A percentile compares a stretch with the other conserved stretches of the same genome.
These are phyloP conservation scores for Falco novaeseelandiae DNA, from an alignment of 2,797 vertebrate species.

Conservation along the genomic window DNA sequence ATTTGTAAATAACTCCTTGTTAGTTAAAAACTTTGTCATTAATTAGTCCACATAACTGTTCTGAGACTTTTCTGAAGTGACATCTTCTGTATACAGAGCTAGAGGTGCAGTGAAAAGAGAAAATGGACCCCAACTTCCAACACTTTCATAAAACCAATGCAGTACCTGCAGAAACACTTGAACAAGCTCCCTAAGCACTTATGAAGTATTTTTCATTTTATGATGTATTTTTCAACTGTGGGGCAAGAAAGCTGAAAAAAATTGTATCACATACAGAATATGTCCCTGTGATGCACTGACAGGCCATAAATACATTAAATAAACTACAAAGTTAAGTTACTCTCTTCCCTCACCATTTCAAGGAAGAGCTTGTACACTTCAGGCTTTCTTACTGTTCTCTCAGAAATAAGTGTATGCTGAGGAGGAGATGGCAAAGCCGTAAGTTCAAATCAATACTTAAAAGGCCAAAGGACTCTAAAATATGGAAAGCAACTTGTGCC, in stretches of 20 bases:
- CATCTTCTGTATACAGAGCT: not conserved
- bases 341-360: not conserved
- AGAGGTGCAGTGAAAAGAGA: not conserved
- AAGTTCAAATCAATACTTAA: not conserved
- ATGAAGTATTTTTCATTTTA: too few relatives aligned
- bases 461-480: not conserved
- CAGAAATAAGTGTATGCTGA: not conserved
- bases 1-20: not conserved
- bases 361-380: not conserved
- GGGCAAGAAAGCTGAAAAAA: not conserved
- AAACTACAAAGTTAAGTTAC: not conserved
- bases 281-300: not conserved
- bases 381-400: not conserved
- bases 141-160: not conserved
- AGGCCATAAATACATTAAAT: not conserved
- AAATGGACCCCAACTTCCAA: not conserved
- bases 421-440: not conserved
- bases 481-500: accelerated
- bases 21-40: not conserved
- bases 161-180: not conserved
- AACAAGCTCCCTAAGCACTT: not conserved
- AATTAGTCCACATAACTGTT: not conserved
- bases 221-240: not conserved
- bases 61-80: not conserved
- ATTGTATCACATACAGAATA: not conserved